Percentiles rank a stretch among this genome's conserved stretches.
phyloP scores from a whole-genome alignment of 2,113 vertebrate genomes.

The Proteles cristata region DNA sequence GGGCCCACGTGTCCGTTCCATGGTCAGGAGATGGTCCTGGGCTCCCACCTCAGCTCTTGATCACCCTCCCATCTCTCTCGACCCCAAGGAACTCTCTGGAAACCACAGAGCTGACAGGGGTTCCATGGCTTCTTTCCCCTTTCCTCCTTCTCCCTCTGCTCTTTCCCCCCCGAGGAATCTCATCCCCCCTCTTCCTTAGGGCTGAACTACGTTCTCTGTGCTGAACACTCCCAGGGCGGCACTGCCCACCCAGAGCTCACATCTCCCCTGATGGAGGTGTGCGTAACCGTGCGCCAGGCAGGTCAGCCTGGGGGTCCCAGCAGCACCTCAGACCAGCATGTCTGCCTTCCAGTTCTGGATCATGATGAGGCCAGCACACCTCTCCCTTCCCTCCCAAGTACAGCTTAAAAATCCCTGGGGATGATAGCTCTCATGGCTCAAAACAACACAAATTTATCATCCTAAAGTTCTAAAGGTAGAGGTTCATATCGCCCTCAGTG shows the following conservation, averaged over 20 bases:
- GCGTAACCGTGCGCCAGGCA: rapidly evolving
- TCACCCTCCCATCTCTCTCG: neutral
- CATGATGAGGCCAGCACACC: neutral
- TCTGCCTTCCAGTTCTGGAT: neutral
- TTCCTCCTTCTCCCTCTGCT: neutral
- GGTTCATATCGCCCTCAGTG: neutral
- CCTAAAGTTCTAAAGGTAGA: neutral
- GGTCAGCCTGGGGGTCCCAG: neutral
- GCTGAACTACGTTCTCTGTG: neutral
- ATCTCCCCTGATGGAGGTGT: neutral
- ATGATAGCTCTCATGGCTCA: neutral
- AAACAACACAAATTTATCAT: neutral
- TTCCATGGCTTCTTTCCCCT: neutral
- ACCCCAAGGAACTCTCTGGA: neutral
- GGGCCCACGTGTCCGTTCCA: neutral
- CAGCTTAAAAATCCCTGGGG: neutral
- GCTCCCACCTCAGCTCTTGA: neutral
- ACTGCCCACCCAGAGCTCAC: neutral
- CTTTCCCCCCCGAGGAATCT: neutral
- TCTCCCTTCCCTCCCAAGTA: neutral
- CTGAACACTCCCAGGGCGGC: neutral
- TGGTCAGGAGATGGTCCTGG: neutral
- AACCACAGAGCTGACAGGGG: neutral
- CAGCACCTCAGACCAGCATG: neutral
- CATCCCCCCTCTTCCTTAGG: neutral